phyloP scores from a whole-genome alignment of 2,113 vertebrate genomes.

The Nothoprocta perdicaria region DNA sequence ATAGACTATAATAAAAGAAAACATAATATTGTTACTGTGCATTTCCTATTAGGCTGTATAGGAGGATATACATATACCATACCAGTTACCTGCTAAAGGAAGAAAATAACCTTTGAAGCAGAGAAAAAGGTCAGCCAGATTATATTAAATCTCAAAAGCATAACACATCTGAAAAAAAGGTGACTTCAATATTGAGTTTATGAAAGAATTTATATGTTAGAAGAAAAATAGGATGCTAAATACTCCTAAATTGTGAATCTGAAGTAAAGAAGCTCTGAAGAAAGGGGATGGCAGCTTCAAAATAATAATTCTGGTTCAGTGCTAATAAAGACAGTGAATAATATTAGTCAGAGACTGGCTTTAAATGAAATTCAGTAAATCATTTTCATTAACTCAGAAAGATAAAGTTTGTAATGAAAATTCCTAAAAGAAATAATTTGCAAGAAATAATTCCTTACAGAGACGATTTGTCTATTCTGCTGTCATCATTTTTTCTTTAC shows the following conservation, averaged over 20 bases:
- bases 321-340: neutral
- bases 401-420: slow-evolving; percentile 13
- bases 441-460: slow-evolving; percentile 16
- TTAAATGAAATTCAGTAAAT: slow-evolving; percentile 22
- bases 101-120: neutral
- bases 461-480: neutral
- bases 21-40: neutral
- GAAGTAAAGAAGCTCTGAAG: neutral
- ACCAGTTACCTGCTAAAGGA: neutral
- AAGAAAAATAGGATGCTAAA: neutral
- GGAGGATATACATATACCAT: neutral
- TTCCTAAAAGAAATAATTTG: neutral
- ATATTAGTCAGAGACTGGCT: neutral
- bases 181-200: neutral
- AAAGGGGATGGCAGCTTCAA: neutral
- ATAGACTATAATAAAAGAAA: slow-evolving; percentile 45
- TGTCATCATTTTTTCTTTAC: neutral
- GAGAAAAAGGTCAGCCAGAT: neutral
- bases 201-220: neutral
- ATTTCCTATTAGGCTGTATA: neutral
- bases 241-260: neutral
- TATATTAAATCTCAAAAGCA: neutral
- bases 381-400: slow-evolving; percentile 5
- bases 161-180: neutral
- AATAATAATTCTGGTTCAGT: neutral